A percentile compares a stretch with the other conserved stretches of the same genome.
phyloP scores from a whole-genome alignment of 2,797 vertebrate species.

The Takifugu ocellatus region DNA sequence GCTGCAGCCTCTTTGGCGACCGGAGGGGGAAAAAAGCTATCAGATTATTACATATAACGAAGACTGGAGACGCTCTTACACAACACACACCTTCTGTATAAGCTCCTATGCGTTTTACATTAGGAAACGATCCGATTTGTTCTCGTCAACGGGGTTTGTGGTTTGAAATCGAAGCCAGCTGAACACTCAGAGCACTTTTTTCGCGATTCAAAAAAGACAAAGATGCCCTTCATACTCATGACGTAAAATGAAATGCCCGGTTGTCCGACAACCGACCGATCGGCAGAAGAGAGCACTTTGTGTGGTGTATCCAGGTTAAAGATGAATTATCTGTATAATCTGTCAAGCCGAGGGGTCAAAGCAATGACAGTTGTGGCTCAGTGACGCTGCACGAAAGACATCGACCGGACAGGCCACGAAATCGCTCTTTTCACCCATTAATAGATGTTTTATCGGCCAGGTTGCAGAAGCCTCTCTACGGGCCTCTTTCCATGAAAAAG shows the following conservation, averaged over 20 bases:
- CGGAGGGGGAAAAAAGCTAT: conserved; percentile 26
- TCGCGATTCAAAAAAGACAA: neutral
- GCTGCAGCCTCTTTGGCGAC: conserved; percentile 40
- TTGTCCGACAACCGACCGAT: neutral
- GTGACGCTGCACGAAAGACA: conserved; percentile 34
- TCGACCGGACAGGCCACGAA: conserved; percentile 5
- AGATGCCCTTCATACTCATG: neutral
- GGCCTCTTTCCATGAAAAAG: conserved; percentile 11
- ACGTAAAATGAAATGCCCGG: neutral
- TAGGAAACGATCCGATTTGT: too few species aligned
- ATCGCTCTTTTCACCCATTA: conserved; percentile 3
- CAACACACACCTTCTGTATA: neutral
- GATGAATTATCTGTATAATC: conserved; percentile 73
- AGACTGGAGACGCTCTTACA: neutral
- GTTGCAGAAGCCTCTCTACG: neutral
- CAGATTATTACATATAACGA: conserved; percentile 10
- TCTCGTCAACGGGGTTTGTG: too few species aligned
- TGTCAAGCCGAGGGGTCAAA: conserved; percentile 72
- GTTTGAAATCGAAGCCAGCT: neutral
- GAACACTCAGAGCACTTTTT: too few species aligned
- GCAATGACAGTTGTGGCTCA: conserved; percentile 78
- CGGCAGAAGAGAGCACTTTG: conserved; percentile 14
- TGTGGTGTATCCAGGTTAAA: conserved; percentile 60
- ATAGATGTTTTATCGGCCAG: neutral
- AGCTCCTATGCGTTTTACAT: too few species aligned